phyloP scores from a whole-genome alignment of 2,888 invertebrate species.

The Athalia circularis region DNA sequence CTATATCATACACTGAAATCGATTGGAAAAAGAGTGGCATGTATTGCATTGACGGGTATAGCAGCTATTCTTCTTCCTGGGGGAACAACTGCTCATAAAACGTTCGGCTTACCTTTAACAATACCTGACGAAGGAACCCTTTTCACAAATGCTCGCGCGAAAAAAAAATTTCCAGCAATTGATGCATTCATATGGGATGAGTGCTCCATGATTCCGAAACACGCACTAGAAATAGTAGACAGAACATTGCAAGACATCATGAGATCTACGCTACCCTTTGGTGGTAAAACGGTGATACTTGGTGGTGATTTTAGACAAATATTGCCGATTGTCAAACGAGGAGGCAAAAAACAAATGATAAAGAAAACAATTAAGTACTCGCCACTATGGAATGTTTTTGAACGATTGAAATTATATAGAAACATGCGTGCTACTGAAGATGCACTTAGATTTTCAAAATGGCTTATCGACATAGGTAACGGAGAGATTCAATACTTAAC shows the following conservation, averaged over 20 bases:
- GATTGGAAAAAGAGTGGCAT: no score
- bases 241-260: neutral
- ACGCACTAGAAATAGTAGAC: constrained; percentile 40
- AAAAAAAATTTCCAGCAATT: constrained; percentile 50
- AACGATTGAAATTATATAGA: no score
- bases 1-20: no score
- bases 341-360: no score
- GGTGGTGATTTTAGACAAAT: constrained; percentile 25
- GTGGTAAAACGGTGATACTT: constrained; percentile 6
- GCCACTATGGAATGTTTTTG: no score
- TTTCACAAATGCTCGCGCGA: constrained; percentile 50
- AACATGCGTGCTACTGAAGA: no score
- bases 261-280: constrained; percentile 16
- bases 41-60: no score
- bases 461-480: no score
- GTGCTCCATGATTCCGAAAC: constrained; percentile 52
- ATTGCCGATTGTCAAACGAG: no score
- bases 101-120: constrained; percentile 62
- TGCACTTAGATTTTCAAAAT: no score
- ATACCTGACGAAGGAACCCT: constrained; percentile 49
- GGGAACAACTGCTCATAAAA: constrained; percentile 66
- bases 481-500: no score
- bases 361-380: no score
- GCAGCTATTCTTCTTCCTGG: constrained; percentile 51
- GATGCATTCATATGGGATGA: constrained; percentile 56